A percentile compares a stretch with the other conserved stretches of the same genome.
Evolutionary conservation across 2,888 invertebrate genomes (phyloP).

Genomic region (Rhimphoctona megacephalus): DNA sequence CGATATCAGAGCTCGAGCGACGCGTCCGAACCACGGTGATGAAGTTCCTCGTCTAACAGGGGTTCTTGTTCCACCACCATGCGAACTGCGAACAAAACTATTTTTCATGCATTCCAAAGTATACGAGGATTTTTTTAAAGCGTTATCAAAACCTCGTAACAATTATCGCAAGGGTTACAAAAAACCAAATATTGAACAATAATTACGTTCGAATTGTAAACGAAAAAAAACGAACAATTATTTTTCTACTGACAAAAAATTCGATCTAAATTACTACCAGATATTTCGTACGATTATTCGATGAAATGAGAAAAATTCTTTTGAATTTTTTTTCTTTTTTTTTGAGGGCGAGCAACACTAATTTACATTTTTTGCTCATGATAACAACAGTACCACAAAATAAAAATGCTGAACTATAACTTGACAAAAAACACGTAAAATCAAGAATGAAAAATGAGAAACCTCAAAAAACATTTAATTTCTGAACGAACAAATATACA

Average conservation of each 20-base stretch:
- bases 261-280: neutral
- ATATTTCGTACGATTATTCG: neutral
- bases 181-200: neutral
- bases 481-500: neutral
- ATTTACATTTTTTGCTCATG: neutral
- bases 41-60: slow-evolving; percentile 80
- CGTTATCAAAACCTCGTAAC: slow-evolving; percentile 15
- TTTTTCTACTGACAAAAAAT: neutral
- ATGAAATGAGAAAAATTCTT: neutral
- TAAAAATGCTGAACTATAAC: neutral
- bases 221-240: neutral
- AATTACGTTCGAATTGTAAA: neutral
- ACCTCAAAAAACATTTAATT: neutral
- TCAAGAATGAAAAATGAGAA: slow-evolving; percentile 15
- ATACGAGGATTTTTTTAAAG: slow-evolving; percentile 54
- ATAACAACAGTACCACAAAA: neutral
- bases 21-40: slow-evolving; percentile 79
- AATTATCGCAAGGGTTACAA: neutral
- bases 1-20: slow-evolving; percentile 80
- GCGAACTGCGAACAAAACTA: slow-evolving; percentile 83
- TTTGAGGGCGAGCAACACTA: neutral
- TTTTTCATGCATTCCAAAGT: slow-evolving; percentile 82
- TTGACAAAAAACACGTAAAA: neutral
- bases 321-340: neutral
- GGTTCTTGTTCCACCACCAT: slow-evolving; percentile 82